Evolutionary conservation across 2,113 vertebrate species (phyloP).

Genomic region (Epinephelus fuscoguttatus): DNA sequence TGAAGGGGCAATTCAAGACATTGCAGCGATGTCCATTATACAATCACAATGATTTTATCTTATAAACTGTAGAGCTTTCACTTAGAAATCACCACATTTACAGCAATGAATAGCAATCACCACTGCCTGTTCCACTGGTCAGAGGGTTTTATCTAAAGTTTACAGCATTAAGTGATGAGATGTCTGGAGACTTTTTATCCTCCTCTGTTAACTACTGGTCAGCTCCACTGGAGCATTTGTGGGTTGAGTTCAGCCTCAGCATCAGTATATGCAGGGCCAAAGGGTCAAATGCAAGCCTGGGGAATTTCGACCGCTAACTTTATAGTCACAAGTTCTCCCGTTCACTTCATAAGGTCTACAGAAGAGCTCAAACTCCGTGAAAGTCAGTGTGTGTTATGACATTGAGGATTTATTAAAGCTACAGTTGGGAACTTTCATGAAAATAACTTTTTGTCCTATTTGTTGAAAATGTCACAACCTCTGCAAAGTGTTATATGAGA

Average conservation of each 20-base stretch:
- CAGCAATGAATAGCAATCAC: not conserved
- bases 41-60: not conserved
- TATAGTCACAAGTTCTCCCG: constrained; percentile 3
- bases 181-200: constrained; percentile 20
- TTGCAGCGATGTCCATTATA: not conserved
- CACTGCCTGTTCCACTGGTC: not conserved
- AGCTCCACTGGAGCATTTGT: not conserved
- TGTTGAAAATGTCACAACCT: no score
- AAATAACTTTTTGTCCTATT: no score
- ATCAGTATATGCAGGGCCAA: not conserved
- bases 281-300: constrained; percentile 2
- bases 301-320: not conserved
- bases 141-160: not conserved
- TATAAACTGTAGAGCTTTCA: not conserved
- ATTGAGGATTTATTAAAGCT: no score
- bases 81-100: not conserved
- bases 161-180: not conserved
- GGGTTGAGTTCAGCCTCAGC: constrained; percentile 13
- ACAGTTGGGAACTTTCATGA: no score
- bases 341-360: not conserved
- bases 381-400: not conserved
- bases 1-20: constrained; percentile 37
- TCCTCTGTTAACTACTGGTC: not conserved
- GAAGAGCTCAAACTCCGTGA: not conserved
- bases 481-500: no score